Conservation (phyloP, 1,140 invertebrate species). For the Rhopalosiphum maidis region DNA sequence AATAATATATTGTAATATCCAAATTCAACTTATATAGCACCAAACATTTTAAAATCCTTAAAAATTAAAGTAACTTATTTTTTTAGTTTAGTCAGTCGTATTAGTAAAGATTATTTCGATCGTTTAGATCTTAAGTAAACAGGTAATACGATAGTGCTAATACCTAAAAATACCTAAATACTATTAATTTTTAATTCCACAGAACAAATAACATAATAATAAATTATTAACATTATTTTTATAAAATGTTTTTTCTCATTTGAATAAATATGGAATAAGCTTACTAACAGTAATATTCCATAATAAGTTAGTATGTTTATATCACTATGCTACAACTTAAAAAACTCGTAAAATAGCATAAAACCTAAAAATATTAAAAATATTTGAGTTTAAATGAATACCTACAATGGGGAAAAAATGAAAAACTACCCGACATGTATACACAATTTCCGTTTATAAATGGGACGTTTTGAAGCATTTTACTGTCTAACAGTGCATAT, state of each 20-base stretch:
- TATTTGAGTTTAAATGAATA: conserved; percentile 16
- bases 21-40: not conserved
- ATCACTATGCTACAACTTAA: not conserved
- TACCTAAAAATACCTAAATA: too few relatives aligned
- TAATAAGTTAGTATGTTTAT: not conserved
- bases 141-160: too few relatives aligned
- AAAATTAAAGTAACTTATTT: too few relatives aligned
- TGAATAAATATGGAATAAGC: not conserved
- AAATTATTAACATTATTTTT: not conserved
- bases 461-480: not conserved
- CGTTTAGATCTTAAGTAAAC: too few relatives aligned
- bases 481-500: conserved; percentile 11
- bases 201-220: not conserved
- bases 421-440: not conserved
- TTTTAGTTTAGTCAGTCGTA: too few relatives aligned
- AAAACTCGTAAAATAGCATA: not conserved
- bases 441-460: conserved; percentile 27
- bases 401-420: not conserved
- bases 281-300: not conserved
- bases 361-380: conserved; percentile 13
- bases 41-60: too few relatives aligned
- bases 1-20: not conserved
- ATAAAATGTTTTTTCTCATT: not conserved
- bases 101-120: too few relatives aligned
- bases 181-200: too few relatives aligned